Base-by-base conservation (phyloP, 1,140 invertebrate genomes). In the Eumaeus atala region DNA sequence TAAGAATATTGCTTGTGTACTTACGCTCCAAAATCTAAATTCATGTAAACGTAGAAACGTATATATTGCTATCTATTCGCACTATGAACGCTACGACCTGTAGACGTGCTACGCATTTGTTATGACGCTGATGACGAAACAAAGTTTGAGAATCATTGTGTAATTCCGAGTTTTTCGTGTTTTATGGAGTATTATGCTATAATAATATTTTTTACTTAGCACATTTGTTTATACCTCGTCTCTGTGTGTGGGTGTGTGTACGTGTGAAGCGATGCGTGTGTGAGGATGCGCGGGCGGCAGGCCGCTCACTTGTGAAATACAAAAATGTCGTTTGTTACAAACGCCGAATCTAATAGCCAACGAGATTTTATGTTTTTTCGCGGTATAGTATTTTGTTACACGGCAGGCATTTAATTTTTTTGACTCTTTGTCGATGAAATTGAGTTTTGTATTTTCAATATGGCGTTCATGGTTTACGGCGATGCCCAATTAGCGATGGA, bases 191-290 rank as follows among this genome's bases (percentile, higher is more conserved):
- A 85, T 83, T 85, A 83, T 83, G 70, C 70, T 77, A 82, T 82
- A 82, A 85, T 85, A 82, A 85, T 83, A 83, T 85, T 83, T 84
- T 85, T 85, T 85, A 85, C 82, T 85, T 85, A 83, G 79, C 82
- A 82, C 82, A 75, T 82, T 78, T 77, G 75, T 79, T 77, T 81
- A 75, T 71, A 73, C 64, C 62, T 62, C 65, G 61, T 14, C 10
- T 14, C 10, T 61, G 59, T 33, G 50, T 44, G 56, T 65, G 59
- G 61, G 66, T 57, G 64, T 62, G 70, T 54, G 56, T 49, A 58
- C 61, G 66, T 28, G 21, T 28, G 21, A 28, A 6, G 21, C 21
- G 21, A 28, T 58, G 56, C 48, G 4, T 37, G 52, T 56, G 66
- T 64, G 54, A 38, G 40, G 5, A 18, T 59, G 65, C 57, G 65